Conservation (phyloP, 2,113 vertebrate genomes). For the pig (Sus scrofa) region T2T-Sscrofa CM000822.6:29578501-29579000, state of each 20-base stretch:
- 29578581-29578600: background rate
- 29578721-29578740: background rate
- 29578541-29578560: background rate
- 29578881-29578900: background rate
- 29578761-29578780: background rate
- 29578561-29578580: background rate
- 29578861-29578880: background rate
- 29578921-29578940: background rate
- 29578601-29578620: background rate
- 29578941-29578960: background rate
- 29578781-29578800: too few species aligned
- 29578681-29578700: background rate
- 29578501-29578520: background rate
- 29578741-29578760: background rate
- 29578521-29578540: background rate
- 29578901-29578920: background rate
- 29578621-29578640: background rate
- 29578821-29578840: background rate
- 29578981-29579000: background rate
- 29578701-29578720: background rate
- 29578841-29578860: background rate
- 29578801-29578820: background rate
- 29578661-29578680: background rate
- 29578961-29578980: background rate
- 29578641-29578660: background rate